Percentiles rank a stretch among this genome's conserved stretches.
Evolutionary conservation across 1,140 invertebrate genomes (phyloP).

Genomic region (Penaeus japonicus): DNA sequence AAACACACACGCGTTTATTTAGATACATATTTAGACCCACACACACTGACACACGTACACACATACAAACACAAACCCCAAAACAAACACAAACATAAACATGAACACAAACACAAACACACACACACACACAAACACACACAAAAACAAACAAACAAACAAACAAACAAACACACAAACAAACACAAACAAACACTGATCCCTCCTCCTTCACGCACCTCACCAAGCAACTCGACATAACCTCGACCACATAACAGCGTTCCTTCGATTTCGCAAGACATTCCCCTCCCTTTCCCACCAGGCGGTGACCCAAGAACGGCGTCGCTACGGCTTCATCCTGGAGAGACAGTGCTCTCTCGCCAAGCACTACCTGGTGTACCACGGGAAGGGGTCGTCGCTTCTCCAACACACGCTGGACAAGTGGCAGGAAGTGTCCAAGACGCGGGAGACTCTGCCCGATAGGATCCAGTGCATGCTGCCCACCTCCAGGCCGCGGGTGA

Average conservation of each 20-base stretch:
- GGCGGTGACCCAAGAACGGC: slow-evolving; percentile 92
- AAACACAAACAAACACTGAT: too few species aligned
- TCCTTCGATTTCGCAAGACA: neutral
- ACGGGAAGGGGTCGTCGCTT: slow-evolving; percentile 77
- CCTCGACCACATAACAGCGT: too few species aligned
- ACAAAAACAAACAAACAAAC: too few species aligned
- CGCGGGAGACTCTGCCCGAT: slow-evolving; percentile 82
- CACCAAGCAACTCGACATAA: too few species aligned
- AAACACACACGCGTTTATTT: too few species aligned
- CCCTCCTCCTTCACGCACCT: too few species aligned
- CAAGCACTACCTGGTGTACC: slow-evolving; percentile 90
- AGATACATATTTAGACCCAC: neutral
- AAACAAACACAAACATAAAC: too few species aligned
- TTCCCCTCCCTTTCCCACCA: slow-evolving; percentile 64
- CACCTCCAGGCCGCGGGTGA: slow-evolving; percentile 31
- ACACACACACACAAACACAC: too few species aligned
- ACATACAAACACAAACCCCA: too few species aligned
- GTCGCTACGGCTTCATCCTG: slow-evolving; percentile 91
- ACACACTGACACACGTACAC: neutral
- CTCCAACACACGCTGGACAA: slow-evolving; percentile 84
- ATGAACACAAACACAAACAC: too few species aligned
- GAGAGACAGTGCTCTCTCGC: slow-evolving; percentile 89
- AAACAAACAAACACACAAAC: too few species aligned
- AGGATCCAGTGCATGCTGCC: slow-evolving; percentile 63
- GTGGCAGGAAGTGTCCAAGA: slow-evolving; percentile 87